Evolutionary conservation across 2,888 invertebrate species (phyloP), one percentile per base, ranked within the genome.

Genomic region (Lordiphosa fenestrarum): DNA sequence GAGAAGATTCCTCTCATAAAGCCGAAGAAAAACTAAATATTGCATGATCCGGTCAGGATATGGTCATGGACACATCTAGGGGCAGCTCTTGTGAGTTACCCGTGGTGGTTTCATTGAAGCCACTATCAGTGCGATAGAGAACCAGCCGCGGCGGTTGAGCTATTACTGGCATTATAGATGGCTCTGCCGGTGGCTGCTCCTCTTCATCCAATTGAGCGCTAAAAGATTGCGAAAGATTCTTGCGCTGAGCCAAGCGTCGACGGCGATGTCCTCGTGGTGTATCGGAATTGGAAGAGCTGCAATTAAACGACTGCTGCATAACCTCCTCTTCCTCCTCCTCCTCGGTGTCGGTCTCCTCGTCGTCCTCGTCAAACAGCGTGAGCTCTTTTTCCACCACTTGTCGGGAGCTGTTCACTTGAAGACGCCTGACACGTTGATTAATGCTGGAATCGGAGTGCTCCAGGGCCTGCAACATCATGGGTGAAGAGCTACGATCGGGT

Each of bases 191-290:
- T 0, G 37, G 25, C 4, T 66, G 70, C 1, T 67, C 62, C 23
- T 69, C 78, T 0, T 78, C 84, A 37, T 83, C 71, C 3, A 77
- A 68, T 58, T 87, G 86, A 33, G 75, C 76, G 7, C 84, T 81
- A 47, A 89, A 89, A 0, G 90, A 89, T 65, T 85, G 87, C n/a
- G 90, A 89, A 1, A 89, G 68, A 71, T 89, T 89, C 72, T 89
- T 89, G 6, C 89, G 86, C 69, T 86, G 88, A 0, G 87, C 87
- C 1, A 88, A 88, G 10, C 86, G 84, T 9, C 84, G 80, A 35
- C 87, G 77, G 2, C 87, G 81, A 52, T 86, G 87, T 7, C 86
- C 66, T 4, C 87, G 81, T 6, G 90, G 89, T 0, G 90, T 89
- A 47, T 88, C 87, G 0, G 77, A 81, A 40, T 83, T 85, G 4